Evolutionary conservation across 2,113 vertebrate species (phyloP).

Genomic region (Scalopus aquaticus): DNA sequence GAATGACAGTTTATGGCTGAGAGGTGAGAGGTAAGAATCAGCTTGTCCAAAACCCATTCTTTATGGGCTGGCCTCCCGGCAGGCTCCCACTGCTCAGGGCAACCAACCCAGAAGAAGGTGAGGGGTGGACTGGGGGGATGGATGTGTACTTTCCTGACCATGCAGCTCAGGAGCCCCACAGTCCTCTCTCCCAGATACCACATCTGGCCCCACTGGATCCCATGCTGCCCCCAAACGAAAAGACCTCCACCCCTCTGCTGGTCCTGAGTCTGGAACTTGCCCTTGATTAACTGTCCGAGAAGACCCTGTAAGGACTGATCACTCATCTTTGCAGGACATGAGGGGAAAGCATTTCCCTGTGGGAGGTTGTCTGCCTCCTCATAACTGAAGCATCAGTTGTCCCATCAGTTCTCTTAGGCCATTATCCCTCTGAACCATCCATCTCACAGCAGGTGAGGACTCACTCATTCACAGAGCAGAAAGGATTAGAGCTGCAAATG

Average conservation of each 20-base stretch:
- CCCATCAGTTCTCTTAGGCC: not conserved
- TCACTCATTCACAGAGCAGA: not conserved
- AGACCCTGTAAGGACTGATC: not conserved
- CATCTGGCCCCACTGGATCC: fast-evolving
- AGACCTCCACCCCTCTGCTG: not conserved
- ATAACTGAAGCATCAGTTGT: too few species aligned
- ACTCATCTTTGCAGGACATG: not conserved
- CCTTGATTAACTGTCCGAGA: not conserved
- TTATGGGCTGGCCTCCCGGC: not conserved
- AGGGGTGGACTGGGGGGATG: too few species aligned
- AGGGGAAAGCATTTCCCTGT: too few species aligned
- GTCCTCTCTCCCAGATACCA: not conserved
- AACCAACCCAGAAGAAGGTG: too few species aligned
- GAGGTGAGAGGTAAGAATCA: not conserved
- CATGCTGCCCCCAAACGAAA: not conserved
- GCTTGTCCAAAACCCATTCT: not conserved
- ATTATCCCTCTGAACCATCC: not conserved
- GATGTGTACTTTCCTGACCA: not conserved
- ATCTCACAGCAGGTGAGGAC: not conserved
- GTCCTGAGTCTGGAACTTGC: not conserved
- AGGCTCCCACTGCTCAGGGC: not conserved
- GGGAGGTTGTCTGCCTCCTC: not conserved
- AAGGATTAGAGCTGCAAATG: not conserved
- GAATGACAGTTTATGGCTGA: not conserved
- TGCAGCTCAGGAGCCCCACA: too few species aligned